Conservation (phyloP, 1,140 invertebrate species). For the Apis dorsata region DNA sequence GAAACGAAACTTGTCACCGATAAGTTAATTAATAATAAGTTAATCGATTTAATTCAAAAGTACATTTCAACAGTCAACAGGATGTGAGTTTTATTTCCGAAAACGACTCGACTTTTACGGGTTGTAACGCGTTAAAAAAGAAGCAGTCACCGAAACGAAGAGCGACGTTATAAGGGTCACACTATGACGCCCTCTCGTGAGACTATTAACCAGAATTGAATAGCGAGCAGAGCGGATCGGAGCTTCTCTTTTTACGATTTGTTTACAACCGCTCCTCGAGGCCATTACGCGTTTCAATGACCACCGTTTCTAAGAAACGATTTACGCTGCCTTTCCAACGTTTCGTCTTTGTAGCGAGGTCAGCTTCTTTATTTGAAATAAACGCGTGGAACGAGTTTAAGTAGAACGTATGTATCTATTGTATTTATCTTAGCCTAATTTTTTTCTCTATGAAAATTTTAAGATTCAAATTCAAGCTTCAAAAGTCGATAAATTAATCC, state of each 20-base stretch:
- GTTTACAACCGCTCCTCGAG: constrained; percentile 68
- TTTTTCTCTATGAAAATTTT: no score
- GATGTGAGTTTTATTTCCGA: constrained; percentile 66
- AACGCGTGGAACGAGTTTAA: no score
- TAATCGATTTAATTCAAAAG: background rate
- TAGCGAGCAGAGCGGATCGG: constrained; percentile 61
- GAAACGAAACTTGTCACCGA: no score
- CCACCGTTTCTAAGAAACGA: constrained; percentile 32
- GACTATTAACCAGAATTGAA: constrained; percentile 64
- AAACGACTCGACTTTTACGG: constrained; percentile 71
- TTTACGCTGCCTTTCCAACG: constrained; percentile 25
- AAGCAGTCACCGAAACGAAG: constrained; percentile 68
- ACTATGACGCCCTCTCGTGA: constrained; percentile 17
- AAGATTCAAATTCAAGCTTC: no score
- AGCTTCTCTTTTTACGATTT: constrained; percentile 74
- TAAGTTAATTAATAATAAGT: no score
- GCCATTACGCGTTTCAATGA: constrained; percentile 62
- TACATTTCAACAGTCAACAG: constrained; percentile 42
- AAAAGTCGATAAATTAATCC: no score
- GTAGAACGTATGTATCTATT: no score
- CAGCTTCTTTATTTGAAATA: no score
- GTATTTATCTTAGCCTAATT: no score
- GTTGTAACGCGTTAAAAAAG: constrained; percentile 73
- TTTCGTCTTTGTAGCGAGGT: no score
- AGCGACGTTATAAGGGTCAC: constrained; percentile 70